A percentile compares a stretch with the other conserved stretches of the same genome.
These are phyloP conservation scores for Aquatica leii DNA, from an alignment of 2,888 invertebrate genomes.

Conservation along the genomic window DNA sequence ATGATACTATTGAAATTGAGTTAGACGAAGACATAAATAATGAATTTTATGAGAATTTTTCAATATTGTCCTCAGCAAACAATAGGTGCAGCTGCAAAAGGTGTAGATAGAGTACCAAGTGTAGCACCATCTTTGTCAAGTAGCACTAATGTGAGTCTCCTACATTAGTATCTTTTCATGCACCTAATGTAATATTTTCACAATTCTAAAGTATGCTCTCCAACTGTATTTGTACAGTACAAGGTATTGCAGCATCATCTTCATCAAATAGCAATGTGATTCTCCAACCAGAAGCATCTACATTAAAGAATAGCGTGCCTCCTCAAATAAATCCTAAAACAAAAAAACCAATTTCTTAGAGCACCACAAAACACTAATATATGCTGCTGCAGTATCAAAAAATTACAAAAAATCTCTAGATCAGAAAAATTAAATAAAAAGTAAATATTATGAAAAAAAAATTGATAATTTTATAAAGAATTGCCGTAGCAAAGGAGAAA, in stretches of 20 bases:
- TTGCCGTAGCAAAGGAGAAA: not conserved
- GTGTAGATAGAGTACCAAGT: too few species aligned
- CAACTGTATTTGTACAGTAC: too few species aligned
- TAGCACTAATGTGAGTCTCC: slow-evolving; percentile 3
- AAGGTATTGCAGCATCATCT: not conserved
- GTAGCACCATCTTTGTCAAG: too few species aligned
- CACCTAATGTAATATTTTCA: not conserved
- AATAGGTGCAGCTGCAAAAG: too few species aligned
- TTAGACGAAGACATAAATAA: not conserved
- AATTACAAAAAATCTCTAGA: too few species aligned
- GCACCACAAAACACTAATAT: not conserved
- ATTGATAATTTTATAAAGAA: not conserved
- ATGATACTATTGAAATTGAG: slow-evolving; percentile 4
- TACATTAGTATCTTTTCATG: not conserved
- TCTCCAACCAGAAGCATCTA: not conserved
- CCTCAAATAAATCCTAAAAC: not conserved
- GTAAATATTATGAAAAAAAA: not conserved
- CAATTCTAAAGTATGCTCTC: not conserved
- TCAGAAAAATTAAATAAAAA: too few species aligned
- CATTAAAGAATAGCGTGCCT: not conserved
- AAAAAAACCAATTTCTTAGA: not conserved
- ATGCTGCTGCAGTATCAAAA: too few species aligned
- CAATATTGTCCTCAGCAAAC: too few species aligned
- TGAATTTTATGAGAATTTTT: slow-evolving; percentile 1
- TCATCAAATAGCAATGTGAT: not conserved